Percentiles rank a stretch among this genome's conserved stretches.
Conservation (phyloP, 1,140 invertebrate species). For the Drosophila sp. region DNA sequence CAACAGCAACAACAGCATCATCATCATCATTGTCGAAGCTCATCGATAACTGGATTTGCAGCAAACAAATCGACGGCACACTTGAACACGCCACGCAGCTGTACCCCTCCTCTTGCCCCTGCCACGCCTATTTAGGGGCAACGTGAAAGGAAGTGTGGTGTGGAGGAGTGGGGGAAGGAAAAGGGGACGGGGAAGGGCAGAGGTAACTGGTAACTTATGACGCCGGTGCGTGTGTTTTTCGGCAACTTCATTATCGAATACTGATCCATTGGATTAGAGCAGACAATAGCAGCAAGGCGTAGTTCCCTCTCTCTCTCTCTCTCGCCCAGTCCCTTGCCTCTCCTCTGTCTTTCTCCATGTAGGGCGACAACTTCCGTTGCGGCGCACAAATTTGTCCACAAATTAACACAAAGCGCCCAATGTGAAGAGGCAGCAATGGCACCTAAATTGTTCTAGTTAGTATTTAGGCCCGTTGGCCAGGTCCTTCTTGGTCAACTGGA, state of each 20-base stretch:
- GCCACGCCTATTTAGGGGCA: background rate
- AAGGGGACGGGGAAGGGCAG: no score
- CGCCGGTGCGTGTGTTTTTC: conserved; percentile 76
- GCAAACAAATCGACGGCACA: conserved; percentile 71
- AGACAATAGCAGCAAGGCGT: conserved; percentile 67
- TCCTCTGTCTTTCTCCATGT: background rate
- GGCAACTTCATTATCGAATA: conserved; percentile 82
- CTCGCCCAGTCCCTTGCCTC: background rate
- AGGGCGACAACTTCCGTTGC: conserved; percentile 58
- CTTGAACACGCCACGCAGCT: conserved; percentile 36
- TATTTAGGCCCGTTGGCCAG: conserved; percentile 37
- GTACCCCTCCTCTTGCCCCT: background rate
- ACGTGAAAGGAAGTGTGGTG: no score
- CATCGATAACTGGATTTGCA: conserved; percentile 80
- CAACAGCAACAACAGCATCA: conserved; percentile 15
- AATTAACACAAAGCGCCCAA: conserved; percentile 76
- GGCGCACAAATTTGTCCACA: conserved; percentile 81
- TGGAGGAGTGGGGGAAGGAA: no score
- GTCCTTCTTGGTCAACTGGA: conserved; percentile 3
- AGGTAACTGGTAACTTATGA: conserved; percentile 66
- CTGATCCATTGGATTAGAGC: conserved; percentile 78
- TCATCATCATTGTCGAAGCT: conserved; percentile 42
- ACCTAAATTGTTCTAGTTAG: conserved; percentile 78
- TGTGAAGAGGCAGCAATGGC: conserved; percentile 47
- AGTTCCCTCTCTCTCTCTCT: conserved; percentile 13